Evolutionary conservation across 2,888 invertebrate genomes (phyloP).

Genomic region (Hololepta plana): DNA sequence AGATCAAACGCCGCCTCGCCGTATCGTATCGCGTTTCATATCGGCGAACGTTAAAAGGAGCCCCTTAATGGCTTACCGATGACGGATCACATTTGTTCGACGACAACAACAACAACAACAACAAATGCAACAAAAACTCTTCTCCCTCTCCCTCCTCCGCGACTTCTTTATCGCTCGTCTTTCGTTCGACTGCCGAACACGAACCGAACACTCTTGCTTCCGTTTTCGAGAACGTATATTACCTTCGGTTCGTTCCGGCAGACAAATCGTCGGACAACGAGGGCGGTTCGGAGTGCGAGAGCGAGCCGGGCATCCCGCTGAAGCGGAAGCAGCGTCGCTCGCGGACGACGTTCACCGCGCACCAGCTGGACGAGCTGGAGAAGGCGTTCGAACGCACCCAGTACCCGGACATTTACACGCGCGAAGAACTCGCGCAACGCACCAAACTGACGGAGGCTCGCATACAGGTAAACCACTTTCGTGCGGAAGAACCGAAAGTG

Average conservation of each 20-base stretch:
- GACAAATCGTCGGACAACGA: slow-evolving; percentile 22
- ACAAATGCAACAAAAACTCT: no score
- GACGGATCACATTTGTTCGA: no score
- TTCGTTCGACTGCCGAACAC: no score
- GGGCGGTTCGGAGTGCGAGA: slow-evolving; percentile 61
- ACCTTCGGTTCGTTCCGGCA: slow-evolving; percentile 13
- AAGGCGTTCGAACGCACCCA: slow-evolving; percentile 84
- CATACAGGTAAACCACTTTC: slow-evolving; percentile 51
- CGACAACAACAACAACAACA: no score
- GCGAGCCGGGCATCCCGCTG: slow-evolving; percentile 76
- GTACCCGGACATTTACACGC: slow-evolving; percentile 87
- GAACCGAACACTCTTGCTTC: no score
- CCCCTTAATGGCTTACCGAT: no score
- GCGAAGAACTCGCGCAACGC: slow-evolving; percentile 79
- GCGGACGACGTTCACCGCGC: slow-evolving; percentile 85
- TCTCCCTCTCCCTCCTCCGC: no score
- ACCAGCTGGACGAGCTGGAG: slow-evolving; percentile 82
- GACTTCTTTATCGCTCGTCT: no score
- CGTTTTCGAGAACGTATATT: no score
- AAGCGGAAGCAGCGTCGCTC: slow-evolving; percentile 84
- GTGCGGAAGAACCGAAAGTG: not conserved
- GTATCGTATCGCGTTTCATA: no score
- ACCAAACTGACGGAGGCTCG: slow-evolving; percentile 86
- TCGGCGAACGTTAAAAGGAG: no score
- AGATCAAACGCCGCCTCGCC: no score